Evolutionary conservation across 2,113 vertebrate species (phyloP), one percentile per base, ranked within the genome.

Genomic region (Pygoscelis adeliae): DNA sequence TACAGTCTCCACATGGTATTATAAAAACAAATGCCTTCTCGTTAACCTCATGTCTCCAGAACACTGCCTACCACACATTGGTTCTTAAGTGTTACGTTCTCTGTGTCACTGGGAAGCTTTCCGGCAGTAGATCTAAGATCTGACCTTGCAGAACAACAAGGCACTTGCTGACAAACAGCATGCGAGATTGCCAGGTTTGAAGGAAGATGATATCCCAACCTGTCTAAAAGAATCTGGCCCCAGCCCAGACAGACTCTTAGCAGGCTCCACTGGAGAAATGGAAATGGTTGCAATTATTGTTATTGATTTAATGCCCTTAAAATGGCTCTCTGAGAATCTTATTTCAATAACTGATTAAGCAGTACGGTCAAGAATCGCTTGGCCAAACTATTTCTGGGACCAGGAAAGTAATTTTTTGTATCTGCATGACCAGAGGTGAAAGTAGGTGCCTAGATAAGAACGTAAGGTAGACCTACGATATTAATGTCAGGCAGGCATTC

Each of bases 261-360:
- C 63, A 88, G 88, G 76, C 92, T 97, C 91, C 89, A 62, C 49
- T 25, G 56, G 40, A 92, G 65, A 94, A 96, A 87, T 93, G 70
- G 89, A 94, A 96, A 93, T 91, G 78, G 73, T 63, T 95, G 89
- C 71, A 94, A 94, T 94, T 94, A 97, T 73, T 91, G 66, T 94
- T 94, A 97, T 97, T 96, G 94, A 96, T 97, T 95, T 94, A 93
- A 96, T 95, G 84, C 15, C 84, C 78, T 95, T 90, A 95, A 93
- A 96, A 90, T 36, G 89, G 70, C 42, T 89, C 36, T 74, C 91
- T 15, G 58, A 91, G 79, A 95, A 95, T 79, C 95, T 95, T 97
- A 91, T 96, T 94, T 96, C 89, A 79, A 81, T 73, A 95, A 87
- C 81, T 88, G 79, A 96, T 89, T 91, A 96, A 89, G 84, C 81